A percentile compares a stretch with the other conserved stretches of the same genome.
Evolutionary conservation across 64 coral and sea anemone species (phyloP).

Genomic region (Actinia tenebrosa): DNA sequence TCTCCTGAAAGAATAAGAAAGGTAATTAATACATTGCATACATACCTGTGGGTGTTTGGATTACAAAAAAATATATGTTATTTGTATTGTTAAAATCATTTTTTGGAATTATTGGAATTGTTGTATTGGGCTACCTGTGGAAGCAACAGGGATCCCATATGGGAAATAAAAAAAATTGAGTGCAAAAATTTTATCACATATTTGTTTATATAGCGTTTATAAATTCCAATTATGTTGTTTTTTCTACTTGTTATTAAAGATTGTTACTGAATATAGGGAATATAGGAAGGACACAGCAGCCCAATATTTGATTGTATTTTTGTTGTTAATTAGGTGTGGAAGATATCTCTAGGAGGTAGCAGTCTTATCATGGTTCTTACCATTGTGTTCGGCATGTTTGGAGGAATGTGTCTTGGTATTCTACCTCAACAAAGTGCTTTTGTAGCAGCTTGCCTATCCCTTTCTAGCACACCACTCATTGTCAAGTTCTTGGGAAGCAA

Average conservation of each 20-base stretch:
- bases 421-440: slow-evolving; percentile 83
- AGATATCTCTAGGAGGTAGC: slow-evolving; percentile 88
- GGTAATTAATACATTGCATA: slow-evolving; percentile 24
- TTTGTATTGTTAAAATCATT: too few species aligned
- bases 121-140: not conserved
- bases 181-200: too few species aligned
- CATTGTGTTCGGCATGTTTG: slow-evolving; percentile 73
- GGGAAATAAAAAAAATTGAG: too few species aligned
- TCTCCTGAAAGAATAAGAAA: slow-evolving; percentile 93
- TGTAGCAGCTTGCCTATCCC: slow-evolving; percentile 83
- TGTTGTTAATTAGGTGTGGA: slow-evolving; percentile 44
- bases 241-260: too few species aligned
- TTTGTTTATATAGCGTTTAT: too few species aligned
- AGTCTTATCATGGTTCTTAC: slow-evolving; percentile 77
- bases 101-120: not conserved
- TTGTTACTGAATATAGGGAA: not conserved
- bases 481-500: slow-evolving; percentile 90
- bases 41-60: too few species aligned
- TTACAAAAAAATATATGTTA: too few species aligned
- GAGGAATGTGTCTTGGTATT: slow-evolving; percentile 78
- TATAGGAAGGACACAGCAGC: not conserved
- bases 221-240: too few species aligned
- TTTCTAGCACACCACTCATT: slow-evolving; percentile 94
- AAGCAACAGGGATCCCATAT: not conserved
- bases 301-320: too few species aligned